Evolutionary conservation across 2,113 vertebrate genomes (phyloP).

Genomic region (Sterna hirundo): DNA sequence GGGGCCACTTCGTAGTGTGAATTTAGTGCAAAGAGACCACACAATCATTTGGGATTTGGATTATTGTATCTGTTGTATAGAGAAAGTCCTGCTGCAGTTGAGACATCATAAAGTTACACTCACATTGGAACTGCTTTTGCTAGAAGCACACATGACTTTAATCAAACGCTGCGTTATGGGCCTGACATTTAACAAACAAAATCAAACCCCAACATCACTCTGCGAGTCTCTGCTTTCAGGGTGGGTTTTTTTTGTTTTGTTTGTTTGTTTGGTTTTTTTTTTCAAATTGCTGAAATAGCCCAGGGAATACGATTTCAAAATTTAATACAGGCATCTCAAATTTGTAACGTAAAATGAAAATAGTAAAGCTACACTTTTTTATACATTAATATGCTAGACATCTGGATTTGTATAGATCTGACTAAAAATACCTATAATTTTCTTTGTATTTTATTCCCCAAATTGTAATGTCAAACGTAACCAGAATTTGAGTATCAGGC

Average conservation of each 20-base stretch:
- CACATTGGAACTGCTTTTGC: neutral
- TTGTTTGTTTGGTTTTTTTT: too few relatives aligned
- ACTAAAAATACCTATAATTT: neutral
- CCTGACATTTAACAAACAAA: neutral
- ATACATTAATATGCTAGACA: neutral
- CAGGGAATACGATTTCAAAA: neutral
- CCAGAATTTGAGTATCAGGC: neutral
- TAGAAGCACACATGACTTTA: neutral
- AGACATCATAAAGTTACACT: neutral
- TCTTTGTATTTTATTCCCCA: neutral
- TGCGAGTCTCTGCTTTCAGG: neutral
- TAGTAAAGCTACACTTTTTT: neutral
- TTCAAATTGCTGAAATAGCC: neutral
- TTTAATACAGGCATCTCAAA: neutral
- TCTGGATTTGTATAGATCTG: neutral
- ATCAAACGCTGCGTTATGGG: neutral
- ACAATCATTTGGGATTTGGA: neutral
- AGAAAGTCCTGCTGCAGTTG: neutral
- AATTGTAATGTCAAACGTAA: neutral
- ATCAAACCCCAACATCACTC: neutral
- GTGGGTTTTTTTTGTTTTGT: neutral
- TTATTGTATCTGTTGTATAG: neutral
- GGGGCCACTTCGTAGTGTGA: neutral
- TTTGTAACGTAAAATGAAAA: neutral
- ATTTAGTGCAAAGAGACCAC: neutral